These are phyloP conservation scores for Eupeodes luniger DNA, from an alignment of 2,888 invertebrate genomes.

Conservation along the genomic window DNA sequence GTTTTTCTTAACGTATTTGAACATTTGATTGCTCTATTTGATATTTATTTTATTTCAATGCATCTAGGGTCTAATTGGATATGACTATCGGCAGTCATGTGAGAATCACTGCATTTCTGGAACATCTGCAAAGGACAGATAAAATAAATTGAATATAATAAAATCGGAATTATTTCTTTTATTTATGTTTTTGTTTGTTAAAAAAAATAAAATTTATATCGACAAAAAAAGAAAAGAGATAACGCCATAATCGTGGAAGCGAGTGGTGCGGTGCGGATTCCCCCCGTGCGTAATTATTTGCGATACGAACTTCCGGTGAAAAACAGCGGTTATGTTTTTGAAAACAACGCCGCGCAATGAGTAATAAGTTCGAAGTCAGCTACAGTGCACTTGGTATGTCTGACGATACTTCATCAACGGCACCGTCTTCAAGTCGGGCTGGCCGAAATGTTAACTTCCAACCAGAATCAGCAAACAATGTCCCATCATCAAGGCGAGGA, in stretches of 20 bases:
- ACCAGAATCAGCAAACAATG: constrained; percentile 80
- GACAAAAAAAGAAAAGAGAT: not conserved
- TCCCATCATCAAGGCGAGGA: constrained; percentile 81
- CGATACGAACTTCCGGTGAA: constrained; percentile 1
- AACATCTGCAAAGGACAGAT: constrained; percentile 37
- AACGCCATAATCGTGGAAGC: not conserved
- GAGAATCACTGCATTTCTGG: constrained; percentile 41
- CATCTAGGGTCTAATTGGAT: constrained; percentile 56
- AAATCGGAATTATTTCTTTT: not conserved
- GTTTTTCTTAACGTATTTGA: constrained; percentile 47
- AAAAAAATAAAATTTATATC: not conserved
- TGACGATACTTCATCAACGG: constrained; percentile 83
- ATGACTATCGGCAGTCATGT: constrained; percentile 52
- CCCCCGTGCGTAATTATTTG: not conserved
- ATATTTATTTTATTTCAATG: constrained; percentile 63
- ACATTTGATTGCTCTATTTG: constrained; percentile 60
- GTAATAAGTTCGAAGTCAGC: constrained; percentile 83
- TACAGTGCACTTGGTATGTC: constrained; percentile 84
- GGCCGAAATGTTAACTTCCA: constrained; percentile 84
- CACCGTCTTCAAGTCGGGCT: constrained; percentile 79
- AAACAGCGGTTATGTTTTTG: constrained; percentile 53
- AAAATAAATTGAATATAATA: not conserved
- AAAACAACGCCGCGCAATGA: constrained; percentile 80
- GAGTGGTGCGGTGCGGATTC: not conserved
- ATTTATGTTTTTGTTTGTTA: not conserved